Conservation (phyloP, 2,797 vertebrate species). For the Alca torda region DNA sequence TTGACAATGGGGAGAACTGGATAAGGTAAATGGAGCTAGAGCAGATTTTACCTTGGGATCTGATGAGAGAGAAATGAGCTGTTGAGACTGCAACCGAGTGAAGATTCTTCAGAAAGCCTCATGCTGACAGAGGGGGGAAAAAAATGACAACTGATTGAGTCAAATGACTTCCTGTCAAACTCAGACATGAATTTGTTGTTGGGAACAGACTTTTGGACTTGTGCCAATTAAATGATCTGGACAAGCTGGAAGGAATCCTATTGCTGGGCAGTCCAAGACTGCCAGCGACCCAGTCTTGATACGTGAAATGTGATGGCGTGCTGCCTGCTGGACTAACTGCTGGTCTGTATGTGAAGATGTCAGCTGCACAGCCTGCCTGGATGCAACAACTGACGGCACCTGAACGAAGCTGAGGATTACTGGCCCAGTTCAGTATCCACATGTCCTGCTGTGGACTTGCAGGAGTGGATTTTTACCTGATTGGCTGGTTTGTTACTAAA, state of each 20-base stretch:
- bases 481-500: background rate
- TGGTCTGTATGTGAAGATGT: background rate
- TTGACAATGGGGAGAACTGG: background rate
- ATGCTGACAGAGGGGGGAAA: background rate
- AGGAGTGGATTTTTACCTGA: background rate
- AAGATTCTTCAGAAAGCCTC: constrained; percentile 7
- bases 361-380: background rate
- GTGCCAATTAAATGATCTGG: background rate
- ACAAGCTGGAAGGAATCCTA: background rate
- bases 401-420: background rate
- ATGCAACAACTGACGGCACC: background rate
- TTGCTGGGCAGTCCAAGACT: background rate
- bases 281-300: background rate
- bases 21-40: background rate
- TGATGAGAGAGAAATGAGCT: constrained; percentile 41
- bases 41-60: background rate
- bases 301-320: background rate
- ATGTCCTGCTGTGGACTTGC: background rate
- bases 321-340: background rate
- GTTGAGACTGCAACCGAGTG: background rate
- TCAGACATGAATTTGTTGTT: background rate
- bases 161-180: background rate
- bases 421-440: background rate
- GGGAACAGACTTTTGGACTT: background rate
- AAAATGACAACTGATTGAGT: background rate